phyloP scores from a whole-genome alignment of 2,797 vertebrate species.

The Xerus rutilus region DNA sequence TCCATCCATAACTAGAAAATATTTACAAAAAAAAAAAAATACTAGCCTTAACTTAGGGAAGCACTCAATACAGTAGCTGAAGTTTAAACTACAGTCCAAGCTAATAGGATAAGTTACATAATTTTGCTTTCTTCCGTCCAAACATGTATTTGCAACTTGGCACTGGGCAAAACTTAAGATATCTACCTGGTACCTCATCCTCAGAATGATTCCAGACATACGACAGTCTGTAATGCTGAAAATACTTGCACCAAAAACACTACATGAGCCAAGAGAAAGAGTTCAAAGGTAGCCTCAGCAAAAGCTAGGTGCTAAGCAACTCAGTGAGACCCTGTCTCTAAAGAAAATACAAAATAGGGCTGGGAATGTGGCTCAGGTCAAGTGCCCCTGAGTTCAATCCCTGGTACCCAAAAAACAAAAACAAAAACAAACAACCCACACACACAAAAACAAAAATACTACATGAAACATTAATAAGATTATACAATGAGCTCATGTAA shows the following conservation, averaged over 20 bases:
- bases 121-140: constrained; percentile 4
- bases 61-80: background rate
- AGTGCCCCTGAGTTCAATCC: too few species aligned
- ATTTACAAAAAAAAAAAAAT: too few species aligned
- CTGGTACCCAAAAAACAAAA: too few species aligned
- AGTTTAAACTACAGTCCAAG: background rate
- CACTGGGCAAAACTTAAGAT: background rate
- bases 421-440: too few species aligned
- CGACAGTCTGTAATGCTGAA: background rate
- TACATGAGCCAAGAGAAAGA: background rate
- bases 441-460: background rate
- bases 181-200: background rate
- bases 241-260: background rate
- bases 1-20: too few species aligned
- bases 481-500: background rate
- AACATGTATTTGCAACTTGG: background rate
- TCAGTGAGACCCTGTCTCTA: too few species aligned
- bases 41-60: background rate
- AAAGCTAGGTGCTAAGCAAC: too few species aligned
- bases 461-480: background rate
- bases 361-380: too few species aligned
- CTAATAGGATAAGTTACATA: background rate
- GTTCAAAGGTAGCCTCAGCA: too few species aligned
- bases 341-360: too few species aligned
- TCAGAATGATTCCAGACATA: background rate